These are phyloP conservation scores for Syrista parreyssii DNA, from an alignment of 2,888 invertebrate genomes.

Conservation along the genomic window DNA sequence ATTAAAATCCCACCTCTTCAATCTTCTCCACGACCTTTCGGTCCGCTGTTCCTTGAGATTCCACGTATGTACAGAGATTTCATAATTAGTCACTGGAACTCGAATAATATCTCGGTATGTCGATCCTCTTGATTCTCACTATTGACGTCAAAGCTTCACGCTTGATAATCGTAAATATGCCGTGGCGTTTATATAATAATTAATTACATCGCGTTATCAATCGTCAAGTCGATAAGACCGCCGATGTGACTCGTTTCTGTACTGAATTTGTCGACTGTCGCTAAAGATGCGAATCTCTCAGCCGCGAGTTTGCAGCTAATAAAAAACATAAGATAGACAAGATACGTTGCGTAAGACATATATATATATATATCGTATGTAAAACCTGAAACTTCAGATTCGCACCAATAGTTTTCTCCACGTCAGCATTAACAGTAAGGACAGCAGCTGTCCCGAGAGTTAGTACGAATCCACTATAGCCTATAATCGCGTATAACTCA, in stretches of 20 bases:
- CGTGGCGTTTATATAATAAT: constrained; percentile 38
- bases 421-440: neutral
- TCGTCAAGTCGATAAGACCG: constrained; percentile 20
- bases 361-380: neutral
- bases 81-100: neutral
- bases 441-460: neutral
- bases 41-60: neutral
- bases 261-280: too few species aligned
- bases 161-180: constrained; percentile 20
- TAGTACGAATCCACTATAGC: neutral
- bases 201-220: constrained; percentile 42
- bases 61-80: neutral
- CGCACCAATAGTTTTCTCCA: neutral
- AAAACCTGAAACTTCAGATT: too few species aligned
- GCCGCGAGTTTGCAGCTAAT: neutral
- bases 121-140: constrained; percentile 11
- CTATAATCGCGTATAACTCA: neutral
- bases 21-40: too few species aligned
- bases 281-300: too few species aligned
- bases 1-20: neutral
- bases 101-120: neutral
- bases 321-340: neutral
- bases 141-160: constrained; percentile 27
- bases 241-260: neutral
- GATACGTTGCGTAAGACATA: neutral